Percentiles rank a stretch among this genome's conserved stretches.
phyloP scores from a whole-genome alignment of 2,888 invertebrate species.

The Dione vanillae region DNA sequence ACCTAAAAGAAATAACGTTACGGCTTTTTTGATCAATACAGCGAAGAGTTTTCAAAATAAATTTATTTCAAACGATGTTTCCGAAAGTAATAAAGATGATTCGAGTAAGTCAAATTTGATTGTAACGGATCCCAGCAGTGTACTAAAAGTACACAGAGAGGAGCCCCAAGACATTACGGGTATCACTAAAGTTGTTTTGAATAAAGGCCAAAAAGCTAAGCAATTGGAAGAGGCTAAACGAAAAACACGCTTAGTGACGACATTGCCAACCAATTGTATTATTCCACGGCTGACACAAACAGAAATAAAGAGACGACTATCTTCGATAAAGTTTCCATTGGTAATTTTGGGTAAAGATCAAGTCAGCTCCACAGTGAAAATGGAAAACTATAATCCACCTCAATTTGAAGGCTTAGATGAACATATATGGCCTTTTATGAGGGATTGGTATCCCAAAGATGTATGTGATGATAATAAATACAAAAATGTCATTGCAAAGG shows the following conservation, averaged over 20 bases:
- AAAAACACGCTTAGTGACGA: conserved; percentile 54
- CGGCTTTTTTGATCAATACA: neutral
- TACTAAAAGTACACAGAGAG: neutral
- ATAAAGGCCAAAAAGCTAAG: conserved; percentile 50
- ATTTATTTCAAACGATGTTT: neutral
- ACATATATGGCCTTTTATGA: conserved; percentile 75
- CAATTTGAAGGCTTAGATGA: conserved; percentile 67
- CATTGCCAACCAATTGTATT: conserved; percentile 50
- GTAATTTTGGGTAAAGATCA: conserved; percentile 69
- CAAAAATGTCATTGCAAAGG: neutral
- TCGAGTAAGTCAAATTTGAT: neutral
- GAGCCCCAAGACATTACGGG: conserved; percentile 49
- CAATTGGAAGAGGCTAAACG: conserved; percentile 47
- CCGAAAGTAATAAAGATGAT: neutral
- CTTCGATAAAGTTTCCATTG: conserved; percentile 64
- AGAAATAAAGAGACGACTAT: conserved; percentile 64
- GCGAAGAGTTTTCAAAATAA: neutral
- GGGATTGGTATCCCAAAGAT: conserved; percentile 55
- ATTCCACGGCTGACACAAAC: conserved; percentile 59
- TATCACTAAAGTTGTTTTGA: conserved; percentile 57
- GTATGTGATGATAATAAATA: conserved; percentile 14
- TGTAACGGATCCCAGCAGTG: neutral
- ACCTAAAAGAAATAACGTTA: neutral
- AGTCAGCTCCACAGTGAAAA: conserved; percentile 57
- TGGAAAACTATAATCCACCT: conserved; percentile 55